Conservation (phyloP, 2,888 invertebrate species). For the Epinotia demarniana region DNA sequence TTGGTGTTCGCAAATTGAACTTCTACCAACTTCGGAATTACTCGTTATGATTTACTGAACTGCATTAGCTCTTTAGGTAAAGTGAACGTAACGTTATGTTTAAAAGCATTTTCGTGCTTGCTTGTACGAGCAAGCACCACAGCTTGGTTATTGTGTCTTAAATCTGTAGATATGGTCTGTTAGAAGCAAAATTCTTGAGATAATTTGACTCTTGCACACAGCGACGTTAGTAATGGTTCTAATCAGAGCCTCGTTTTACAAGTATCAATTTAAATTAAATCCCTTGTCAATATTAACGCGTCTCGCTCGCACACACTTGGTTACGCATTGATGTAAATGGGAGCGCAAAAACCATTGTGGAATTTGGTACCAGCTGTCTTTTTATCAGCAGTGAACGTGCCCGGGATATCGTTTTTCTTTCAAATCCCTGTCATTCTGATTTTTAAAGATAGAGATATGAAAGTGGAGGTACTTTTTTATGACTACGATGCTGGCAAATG, state of each 20-base stretch:
- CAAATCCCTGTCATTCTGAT: background rate
- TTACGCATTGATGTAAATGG: no score
- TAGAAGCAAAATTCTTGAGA: conserved; percentile 4
- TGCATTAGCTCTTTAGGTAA: conserved; percentile 38
- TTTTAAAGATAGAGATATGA: no score
- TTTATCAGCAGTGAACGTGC: background rate
- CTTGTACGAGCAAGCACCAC: conserved; percentile 9
- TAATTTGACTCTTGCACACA: conserved; percentile 21
- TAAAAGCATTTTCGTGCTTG: conserved; percentile 40
- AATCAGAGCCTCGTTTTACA: no score
- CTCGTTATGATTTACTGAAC: conserved; percentile 34
- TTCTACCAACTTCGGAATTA: conserved; percentile 33
- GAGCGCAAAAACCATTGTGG: no score
- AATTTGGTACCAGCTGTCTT: background rate
- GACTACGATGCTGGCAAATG: no score
- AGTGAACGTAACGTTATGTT: conserved; percentile 35
- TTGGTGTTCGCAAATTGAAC: conserved; percentile 40
- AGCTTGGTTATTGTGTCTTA: conserved; percentile 18
- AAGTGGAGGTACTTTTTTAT: no score
- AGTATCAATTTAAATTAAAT: no score
- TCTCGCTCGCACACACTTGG: no score
- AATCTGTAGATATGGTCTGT: conserved; percentile 22
- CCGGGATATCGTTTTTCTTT: background rate
- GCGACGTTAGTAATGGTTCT: background rate
- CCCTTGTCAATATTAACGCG: no score